phyloP scores from a whole-genome alignment of 2,113 vertebrate species.

The Fulmarus glacialis region DNA sequence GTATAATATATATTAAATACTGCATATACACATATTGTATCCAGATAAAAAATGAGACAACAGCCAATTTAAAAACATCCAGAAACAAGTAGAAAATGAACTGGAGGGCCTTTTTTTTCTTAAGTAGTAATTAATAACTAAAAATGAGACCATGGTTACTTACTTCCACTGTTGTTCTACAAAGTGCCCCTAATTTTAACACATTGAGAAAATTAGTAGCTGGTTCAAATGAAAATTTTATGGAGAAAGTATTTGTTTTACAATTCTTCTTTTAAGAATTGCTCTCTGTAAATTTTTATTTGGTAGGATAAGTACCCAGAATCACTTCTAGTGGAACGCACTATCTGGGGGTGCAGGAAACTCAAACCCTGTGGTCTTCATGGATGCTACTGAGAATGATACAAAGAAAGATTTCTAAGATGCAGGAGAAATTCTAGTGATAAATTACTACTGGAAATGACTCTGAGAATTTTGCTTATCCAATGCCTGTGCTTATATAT shows the following conservation, averaged over 20 bases:
- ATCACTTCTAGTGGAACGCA: background rate
- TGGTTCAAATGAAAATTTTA: background rate
- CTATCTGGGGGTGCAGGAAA: background rate
- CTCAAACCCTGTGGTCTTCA: background rate
- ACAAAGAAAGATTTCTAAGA: background rate
- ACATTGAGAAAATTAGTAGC: background rate
- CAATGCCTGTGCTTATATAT: background rate
- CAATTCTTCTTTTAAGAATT: background rate
- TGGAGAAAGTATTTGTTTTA: background rate
- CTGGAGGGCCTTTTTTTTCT: background rate
- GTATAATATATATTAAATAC: background rate
- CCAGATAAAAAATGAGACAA: background rate
- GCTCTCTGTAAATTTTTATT: background rate
- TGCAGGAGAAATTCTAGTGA: background rate
- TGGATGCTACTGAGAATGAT: background rate
- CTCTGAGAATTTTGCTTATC: background rate
- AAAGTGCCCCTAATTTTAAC: background rate
- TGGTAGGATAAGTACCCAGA: background rate
- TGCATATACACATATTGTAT: background rate
- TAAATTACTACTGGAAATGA: background rate
- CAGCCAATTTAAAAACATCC: background rate
- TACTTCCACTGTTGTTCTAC: background rate
- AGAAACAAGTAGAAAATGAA: background rate
- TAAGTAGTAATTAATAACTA: background rate
- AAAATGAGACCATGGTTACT: background rate